Evolutionary conservation across 2,797 vertebrate species (phyloP), one percentile per base, ranked within the genome.

Genomic region (Schizopygopsis malacanthus): DNA sequence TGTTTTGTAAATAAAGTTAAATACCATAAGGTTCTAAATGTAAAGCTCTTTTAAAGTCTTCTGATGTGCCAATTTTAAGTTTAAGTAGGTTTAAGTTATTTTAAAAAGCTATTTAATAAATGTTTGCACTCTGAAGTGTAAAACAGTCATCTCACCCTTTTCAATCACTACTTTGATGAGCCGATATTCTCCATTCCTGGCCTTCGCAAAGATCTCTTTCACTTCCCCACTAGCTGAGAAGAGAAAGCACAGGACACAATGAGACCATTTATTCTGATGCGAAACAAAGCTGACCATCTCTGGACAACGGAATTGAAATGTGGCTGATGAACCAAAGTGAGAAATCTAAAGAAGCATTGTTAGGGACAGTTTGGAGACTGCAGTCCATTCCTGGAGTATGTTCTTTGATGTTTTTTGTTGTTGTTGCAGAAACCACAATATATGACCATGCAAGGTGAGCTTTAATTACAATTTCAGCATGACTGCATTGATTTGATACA

Each of bases 161-260:
- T 96, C 95, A 91, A 97, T 97, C 71, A 96, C 92, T 88, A 97
- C 95, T 93, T 97, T 97, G 89, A 97, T 93, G 88, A 97, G 92
- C 47, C 97, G 95, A 89, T 96, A 97, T 86, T 95, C 95, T 91
- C 97, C 97, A 85, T 97, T 97, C 91, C 96, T 95, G 67, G 96
- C 97, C 92, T 94, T 96, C 84, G 95, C 95, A 93, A 97, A 97
- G 71, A 94, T 91, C 75, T 96, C 95, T 92, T 95, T 96, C 88
- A 97, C 94, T 86, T 95, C 95, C 88, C 89, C 93, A 86, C 95
- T 95, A 79, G 96, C 97, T 97, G 94, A 65, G 28, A 89, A 89
- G 12, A 79, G 22, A 85, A 59, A 76, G 67, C 25, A 81, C n/a
- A 79, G 50, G 18, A 39, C 73, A 87, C 81, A 86, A 88, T 81